These are phyloP conservation scores for Dicerorhinus sumatrensis DNA, from an alignment of 2,113 vertebrate genomes.

Conservation along the genomic window DNA sequence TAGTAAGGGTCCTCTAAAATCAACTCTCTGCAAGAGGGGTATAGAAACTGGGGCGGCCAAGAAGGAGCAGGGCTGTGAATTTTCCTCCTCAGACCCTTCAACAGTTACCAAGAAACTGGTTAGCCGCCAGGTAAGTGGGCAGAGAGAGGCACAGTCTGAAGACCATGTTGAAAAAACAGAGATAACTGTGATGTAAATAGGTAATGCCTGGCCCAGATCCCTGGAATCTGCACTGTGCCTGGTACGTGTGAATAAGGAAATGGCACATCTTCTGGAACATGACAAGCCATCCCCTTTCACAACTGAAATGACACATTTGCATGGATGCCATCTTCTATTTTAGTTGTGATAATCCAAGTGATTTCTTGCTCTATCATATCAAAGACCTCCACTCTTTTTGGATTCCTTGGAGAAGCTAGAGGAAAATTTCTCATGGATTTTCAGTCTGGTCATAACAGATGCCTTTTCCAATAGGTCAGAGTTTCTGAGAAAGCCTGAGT, in stretches of 20 bases:
- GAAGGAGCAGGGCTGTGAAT: background rate
- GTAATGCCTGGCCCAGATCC: background rate
- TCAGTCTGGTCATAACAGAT: background rate
- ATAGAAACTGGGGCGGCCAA: background rate
- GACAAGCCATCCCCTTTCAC: background rate
- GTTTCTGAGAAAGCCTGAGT: background rate
- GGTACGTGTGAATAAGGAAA: background rate
- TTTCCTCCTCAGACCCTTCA: background rate
- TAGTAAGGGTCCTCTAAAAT: background rate
- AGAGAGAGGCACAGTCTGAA: background rate
- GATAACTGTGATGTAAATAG: background rate
- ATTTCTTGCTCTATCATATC: background rate
- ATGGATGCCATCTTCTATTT: background rate
- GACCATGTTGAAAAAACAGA: background rate
- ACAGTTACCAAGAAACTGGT: background rate
- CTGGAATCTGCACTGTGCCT: fast-evolving
- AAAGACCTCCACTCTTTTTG: background rate
- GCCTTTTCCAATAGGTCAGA: background rate
- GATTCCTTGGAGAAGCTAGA: background rate
- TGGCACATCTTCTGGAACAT: background rate
- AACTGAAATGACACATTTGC: background rate
- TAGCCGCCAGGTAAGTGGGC: background rate
- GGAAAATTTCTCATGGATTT: background rate
- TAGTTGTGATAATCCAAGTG: too few species aligned
- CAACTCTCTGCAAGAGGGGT: background rate